Evolutionary conservation across 2,888 invertebrate species (phyloP), one percentile per base, ranked within the genome.

Genomic region (Nemurella pictetii): DNA sequence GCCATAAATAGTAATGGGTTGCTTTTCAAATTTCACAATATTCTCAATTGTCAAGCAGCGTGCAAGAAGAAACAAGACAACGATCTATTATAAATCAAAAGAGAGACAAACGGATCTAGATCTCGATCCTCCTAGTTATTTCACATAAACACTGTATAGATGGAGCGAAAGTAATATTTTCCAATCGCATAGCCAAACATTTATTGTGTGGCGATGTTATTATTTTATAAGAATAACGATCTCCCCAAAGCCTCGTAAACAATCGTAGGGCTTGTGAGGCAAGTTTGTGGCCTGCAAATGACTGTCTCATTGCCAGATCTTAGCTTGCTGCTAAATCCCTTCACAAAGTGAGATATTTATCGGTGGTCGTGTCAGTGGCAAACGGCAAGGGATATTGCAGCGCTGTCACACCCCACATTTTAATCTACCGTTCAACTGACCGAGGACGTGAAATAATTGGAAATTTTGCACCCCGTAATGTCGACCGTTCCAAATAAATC

Each of bases 341-440:
- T 75, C 15, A 75, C 26, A 27, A 75, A 75, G 75, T 75, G 75
- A 75, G 75, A 75, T 75, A 75, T 75, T 75, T 75, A 75, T 28
- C 0, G 28, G 20, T 4, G 75, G 26, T 25, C 28, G 20, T 3
- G 55, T 55, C 55, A 55, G 55, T 55, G 55, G 9, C 55, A 2
- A 20, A 20, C 55, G 20, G 20, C 55, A 1, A 12, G 9, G 2
- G 55, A 20, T 20, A 55, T 15, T 7, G 55, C 55, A 55, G 55
- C 55, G 55, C 55, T 55, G 55, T 7, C 20, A 55, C 55, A 20
- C 20, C 20, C 9, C 20, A 20, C 12, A 15, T 9, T 2, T 7
- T 20, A 2, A 12, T 55, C 15, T 55, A 12, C 1, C 55, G 12
- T 20, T 20, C 55, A 55, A 55, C 55, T 55, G 55, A 20, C 20